Base-by-base conservation (phyloP, 2,888 invertebrate species). In the Andrena camellia region DNA sequence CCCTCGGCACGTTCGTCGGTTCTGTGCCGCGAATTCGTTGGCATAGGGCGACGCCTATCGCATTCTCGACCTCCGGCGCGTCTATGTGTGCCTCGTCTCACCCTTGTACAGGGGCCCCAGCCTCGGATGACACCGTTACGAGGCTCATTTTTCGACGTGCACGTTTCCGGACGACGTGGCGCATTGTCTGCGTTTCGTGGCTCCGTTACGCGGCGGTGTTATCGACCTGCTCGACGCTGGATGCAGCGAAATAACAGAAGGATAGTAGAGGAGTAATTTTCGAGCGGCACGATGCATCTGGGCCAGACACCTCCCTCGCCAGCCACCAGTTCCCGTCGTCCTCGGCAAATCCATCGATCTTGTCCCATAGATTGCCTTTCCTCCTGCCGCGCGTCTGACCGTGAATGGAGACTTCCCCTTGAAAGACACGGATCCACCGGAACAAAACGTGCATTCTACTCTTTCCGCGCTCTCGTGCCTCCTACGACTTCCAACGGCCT, bases 91-190 rank as follows among this genome's bases (percentile, higher is more conserved):
- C 20, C 60, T 13, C 17, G 35, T 54, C 8, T 17, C 31, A 35
- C 48, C 59, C 60, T 54, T 29, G 52, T 13, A n/a, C 71, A 26
- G 29, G 64, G 33, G 17, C 31, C 59, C 33, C 10, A 7, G 66
- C 17, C 23, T n/a, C 35, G 54, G 50, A 66, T 42, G 68, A 23
- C 72, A 78, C 63, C 68, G 64, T 79, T 86, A 78, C 82, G 75
- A 76, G 72, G 66, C 81, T 84, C 86, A 84, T 88, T 88, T 87
- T 84, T 88, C 77, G 75, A 75, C 54, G 78, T 26, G 72, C 74
- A 71, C 70, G 71, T 84, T 89, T 87, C 78, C 84, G 66, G 77
- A 33, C 63, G 79, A 80, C 81, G 74, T 67, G 72, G 57, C 70
- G 80, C 84, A 80, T 86, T 82, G 84, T 86, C 81, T 70, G 83